Evolutionary conservation across 2,113 vertebrate species (phyloP).

Genomic region (Grantiella picta): DNA sequence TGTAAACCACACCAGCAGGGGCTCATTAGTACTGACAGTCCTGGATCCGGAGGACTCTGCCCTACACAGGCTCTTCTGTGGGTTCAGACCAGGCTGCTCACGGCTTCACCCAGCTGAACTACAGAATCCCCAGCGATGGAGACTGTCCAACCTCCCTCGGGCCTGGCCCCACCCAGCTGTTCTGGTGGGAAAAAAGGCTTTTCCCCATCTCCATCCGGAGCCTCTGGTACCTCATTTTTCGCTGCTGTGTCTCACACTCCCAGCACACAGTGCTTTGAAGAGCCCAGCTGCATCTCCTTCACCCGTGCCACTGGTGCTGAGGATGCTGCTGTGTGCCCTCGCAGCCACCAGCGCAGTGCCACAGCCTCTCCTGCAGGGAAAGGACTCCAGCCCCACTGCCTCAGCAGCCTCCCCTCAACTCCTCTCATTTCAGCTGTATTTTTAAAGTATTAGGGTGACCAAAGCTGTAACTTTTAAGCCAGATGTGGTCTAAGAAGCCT

Average conservation of each 20-base stretch:
- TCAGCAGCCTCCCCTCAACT: not conserved
- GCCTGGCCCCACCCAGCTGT: fast-evolving
- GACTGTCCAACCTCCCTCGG: fast-evolving
- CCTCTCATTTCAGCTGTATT: not conserved
- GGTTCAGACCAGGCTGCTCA: not conserved
- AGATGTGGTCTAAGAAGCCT: not conserved
- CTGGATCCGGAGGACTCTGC: no score
- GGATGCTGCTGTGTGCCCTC: fast-evolving
- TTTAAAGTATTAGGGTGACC: not conserved
- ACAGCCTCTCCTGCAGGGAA: not conserved
- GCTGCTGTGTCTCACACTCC: not conserved
- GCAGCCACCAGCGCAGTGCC: fast-evolving
- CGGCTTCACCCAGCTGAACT: not conserved
- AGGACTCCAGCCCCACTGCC: not conserved
- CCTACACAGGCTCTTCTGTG: not conserved
- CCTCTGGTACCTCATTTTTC: not conserved
- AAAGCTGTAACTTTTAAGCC: not conserved
- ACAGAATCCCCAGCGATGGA: fast-evolving
- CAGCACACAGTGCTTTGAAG: fast-evolving
- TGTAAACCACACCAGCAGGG: not conserved
- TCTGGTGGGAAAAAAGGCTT: not conserved
- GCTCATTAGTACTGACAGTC: not conserved
- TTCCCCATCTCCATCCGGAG: not conserved
- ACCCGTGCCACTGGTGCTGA: not conserved
- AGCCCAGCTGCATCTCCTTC: fast-evolving